A percentile compares a stretch with the other conserved stretches of the same genome.
phyloP scores from a whole-genome alignment of 1,140 invertebrate genomes.

The Trachelipus rathkii region DNA sequence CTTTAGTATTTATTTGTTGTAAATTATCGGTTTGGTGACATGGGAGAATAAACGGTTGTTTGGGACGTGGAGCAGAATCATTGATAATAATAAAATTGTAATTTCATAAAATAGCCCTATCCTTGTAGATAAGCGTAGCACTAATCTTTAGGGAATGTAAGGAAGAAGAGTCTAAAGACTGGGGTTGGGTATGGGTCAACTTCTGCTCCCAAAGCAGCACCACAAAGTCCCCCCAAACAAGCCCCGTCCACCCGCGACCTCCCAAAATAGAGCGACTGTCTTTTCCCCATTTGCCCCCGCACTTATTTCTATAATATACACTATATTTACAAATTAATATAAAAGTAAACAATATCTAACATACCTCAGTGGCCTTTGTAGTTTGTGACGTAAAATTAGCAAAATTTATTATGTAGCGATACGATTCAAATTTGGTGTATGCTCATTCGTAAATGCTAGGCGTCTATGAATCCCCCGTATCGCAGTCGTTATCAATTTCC shows the following conservation, averaged over 20 bases:
- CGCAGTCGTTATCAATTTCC: not conserved
- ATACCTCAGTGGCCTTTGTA: not conserved
- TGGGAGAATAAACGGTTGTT: too few species aligned
- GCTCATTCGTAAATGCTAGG: not conserved
- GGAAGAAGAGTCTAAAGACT: not conserved
- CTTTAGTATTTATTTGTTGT: too few species aligned
- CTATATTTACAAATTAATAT: too few species aligned
- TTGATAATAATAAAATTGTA: too few species aligned
- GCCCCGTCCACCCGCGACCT: not conserved
- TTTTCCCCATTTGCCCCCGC: not conserved
- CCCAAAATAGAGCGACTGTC: not conserved
- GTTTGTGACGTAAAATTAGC: not conserved
- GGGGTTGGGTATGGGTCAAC: conserved; percentile 2
- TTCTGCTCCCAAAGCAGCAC: not conserved
- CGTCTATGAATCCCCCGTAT: not conserved
- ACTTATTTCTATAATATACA: not conserved
- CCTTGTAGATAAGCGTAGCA: too few species aligned
- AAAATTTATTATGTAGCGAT: not conserved
- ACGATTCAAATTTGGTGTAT: not conserved
- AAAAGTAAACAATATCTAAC: not conserved
- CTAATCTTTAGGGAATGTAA: not conserved
- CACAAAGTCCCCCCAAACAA: not conserved
- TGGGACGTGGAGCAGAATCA: too few species aligned
- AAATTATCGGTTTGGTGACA: too few species aligned
- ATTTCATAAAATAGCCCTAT: too few species aligned